Evolutionary conservation across 2,797 vertebrate genomes (phyloP), one percentile per base, ranked within the genome.

Genomic region (Syngnathus rostellatus): DNA sequence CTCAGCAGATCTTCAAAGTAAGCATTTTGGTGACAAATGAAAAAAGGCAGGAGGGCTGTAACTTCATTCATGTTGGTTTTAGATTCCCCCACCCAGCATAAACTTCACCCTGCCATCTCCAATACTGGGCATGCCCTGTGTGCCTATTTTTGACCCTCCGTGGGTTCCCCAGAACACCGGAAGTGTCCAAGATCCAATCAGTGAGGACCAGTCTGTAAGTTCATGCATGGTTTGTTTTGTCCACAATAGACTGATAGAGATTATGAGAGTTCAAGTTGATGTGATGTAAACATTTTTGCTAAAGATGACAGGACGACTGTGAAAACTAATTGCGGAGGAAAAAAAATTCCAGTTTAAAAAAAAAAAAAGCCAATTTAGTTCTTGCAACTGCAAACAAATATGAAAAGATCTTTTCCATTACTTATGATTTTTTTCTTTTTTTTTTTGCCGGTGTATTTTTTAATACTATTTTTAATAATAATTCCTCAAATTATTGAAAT

Each of bases 1-100:
- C 97, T 17, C 97, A 99, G 80, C 96, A 98, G 88, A 99, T 98
- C 76, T 99, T 99, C 87, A 99, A 99, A 94, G 97, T 98, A 77
- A 6, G 64, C 1, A 31, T 39, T 3, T 21, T 12, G 8, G 8
- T 55, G 8, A 43, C n/a, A 14, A 19, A 8, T 23, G 5, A 11
- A 41, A 10, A 8, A 60, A 23, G 8, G 40, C 5, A 57, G 8
- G 37, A 40, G 6, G 48, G 10, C 2, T 43, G 2, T 62, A 12
- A 41, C 39, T 39, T 40, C 2, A 39, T 12, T 10, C 38, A 1
- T 23, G 8, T 57, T 40, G 31, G 62, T 65, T 62, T 72, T 84
- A 99, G 97, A 99, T 99, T 54, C 97, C 97, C 19, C 97, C 97
- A 54, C 97, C 97, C 66, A 99, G 97, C 81, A 99, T 99, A 87